Evolutionary conservation across 1,140 invertebrate species (phyloP), one percentile per base, ranked within the genome.

Genomic region (Latrodectus geometricus): DNA sequence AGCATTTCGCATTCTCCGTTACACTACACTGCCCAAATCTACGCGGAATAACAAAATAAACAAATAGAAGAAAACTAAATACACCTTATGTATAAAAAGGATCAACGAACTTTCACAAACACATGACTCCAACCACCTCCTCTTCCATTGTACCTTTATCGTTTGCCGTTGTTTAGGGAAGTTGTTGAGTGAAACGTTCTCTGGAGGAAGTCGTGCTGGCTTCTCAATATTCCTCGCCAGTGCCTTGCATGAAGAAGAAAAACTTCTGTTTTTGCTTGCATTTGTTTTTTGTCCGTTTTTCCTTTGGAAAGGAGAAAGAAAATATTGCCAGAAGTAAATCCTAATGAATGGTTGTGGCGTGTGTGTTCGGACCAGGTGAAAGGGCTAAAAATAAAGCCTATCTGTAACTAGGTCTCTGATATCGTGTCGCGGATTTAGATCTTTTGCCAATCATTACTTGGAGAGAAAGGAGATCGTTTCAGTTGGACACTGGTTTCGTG

Each of bases 321-420:
- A 61, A 17, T 8, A 61, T 35, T 35, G 35, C 11, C 54, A 61
- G 17, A 61, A 61, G 54, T 61, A 14, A n/a, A 17, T 61, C 17
- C 17, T 61, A 61, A 61, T 61, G 54, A 61, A 61, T 61, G 54
- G 54, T 61, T 61, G 17, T 61, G 54, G 54, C 54, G 54, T 61
- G 54, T 17, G 17, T 17, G 54, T 61, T 14, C 54, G 11, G 54
- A 61, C 54, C 54, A 61, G 54, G 54, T 61, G 54, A 61, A 61
- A 61, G 54, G 54, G 54, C 54, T 61, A 61, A 61, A 61, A 61
- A 61, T 61, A 61, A 61, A 61, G 54, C 54, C 54, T 61, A 61
- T 61, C 11, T 14, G 54, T 61, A 61, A 61, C 54, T 61, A 61
- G 54, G 54, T 61, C 54, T 61, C 8, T 61, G 54, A 61, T 61